phyloP scores from a whole-genome alignment of 2,797 vertebrate species.

The Aselliscus stoliczkanus region DNA sequence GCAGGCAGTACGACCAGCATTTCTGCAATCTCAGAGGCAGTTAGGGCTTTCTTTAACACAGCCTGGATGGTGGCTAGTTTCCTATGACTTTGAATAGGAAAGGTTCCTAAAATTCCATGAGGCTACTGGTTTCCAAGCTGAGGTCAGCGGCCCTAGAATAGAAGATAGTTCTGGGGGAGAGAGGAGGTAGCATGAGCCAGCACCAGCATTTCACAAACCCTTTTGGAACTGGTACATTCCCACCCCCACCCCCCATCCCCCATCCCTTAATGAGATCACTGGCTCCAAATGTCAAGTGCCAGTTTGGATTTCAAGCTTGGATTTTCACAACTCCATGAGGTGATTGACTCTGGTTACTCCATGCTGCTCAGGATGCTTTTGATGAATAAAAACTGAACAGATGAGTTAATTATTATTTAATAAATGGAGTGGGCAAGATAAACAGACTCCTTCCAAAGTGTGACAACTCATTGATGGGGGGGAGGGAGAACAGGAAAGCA shows the following conservation, averaged over 20 bases:
- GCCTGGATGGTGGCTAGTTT: neutral
- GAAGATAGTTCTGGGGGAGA: rapidly evolving
- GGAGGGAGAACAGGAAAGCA: neutral
- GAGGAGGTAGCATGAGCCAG: rapidly evolving
- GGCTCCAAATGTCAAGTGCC: neutral
- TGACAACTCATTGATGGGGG: neutral
- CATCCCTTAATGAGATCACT: neutral
- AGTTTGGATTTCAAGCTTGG: neutral
- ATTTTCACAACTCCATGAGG: neutral
- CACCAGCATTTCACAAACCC: neutral
- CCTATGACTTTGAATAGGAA: neutral
- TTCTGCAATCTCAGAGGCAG: neutral
- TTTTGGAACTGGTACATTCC: neutral
- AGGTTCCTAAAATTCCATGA: neutral
- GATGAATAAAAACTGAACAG: conserved; percentile 17
- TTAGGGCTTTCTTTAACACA: neutral
- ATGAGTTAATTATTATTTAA: conserved; percentile 15
- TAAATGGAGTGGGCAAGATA: neutral
- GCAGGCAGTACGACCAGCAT: neutral
- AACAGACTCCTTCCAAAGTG: conserved; percentile 8
- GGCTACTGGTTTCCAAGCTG: neutral
- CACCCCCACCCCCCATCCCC: too few species aligned
- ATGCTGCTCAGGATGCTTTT: neutral
- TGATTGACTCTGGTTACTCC: neutral
- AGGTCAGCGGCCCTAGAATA: neutral